phyloP scores from a whole-genome alignment of 2,888 invertebrate species.

The Drosophila greeni region DNA sequence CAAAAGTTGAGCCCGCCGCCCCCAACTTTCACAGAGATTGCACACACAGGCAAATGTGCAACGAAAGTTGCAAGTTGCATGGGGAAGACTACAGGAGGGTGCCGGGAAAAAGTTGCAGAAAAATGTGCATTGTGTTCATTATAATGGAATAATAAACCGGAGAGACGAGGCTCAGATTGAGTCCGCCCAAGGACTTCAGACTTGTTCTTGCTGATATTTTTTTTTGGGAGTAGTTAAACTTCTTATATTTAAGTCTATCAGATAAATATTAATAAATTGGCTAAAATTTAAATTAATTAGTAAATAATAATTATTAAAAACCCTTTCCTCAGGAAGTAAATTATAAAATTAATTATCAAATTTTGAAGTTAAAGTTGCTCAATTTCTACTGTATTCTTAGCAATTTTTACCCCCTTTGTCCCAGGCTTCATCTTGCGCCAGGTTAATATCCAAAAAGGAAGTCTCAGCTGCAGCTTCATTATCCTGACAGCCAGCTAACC shows the following conservation, averaged over 20 bases:
- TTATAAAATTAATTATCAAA: background rate
- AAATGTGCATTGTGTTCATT: constrained; percentile 70
- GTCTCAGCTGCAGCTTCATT: constrained; percentile 45
- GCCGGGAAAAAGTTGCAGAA: constrained; percentile 55
- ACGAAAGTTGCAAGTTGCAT: constrained; percentile 52
- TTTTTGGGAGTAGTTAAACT: constrained; percentile 3
- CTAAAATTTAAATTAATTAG: no score
- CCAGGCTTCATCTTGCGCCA: constrained; percentile 5
- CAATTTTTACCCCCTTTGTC: constrained; percentile 29
- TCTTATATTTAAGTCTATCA: background rate
- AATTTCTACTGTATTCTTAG: constrained; percentile 23
- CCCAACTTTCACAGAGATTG: constrained; percentile 62
- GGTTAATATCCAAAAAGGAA: constrained; percentile 54
- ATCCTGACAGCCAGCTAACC: constrained; percentile 24
- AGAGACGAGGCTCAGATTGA: constrained; percentile 47
- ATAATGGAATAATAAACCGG: constrained; percentile 72
- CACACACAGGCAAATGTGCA: constrained; percentile 63
- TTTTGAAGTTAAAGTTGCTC: background rate
- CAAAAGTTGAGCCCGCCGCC: constrained; percentile 55
- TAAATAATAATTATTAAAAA: background rate
- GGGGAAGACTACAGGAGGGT: constrained; percentile 55
- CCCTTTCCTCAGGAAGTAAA: background rate
- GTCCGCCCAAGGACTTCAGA: background rate
- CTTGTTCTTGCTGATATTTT: constrained; percentile 25
- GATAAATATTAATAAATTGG: background rate